Conservation (phyloP, 2,113 vertebrate species). For the Vidua chalybeata region DNA sequence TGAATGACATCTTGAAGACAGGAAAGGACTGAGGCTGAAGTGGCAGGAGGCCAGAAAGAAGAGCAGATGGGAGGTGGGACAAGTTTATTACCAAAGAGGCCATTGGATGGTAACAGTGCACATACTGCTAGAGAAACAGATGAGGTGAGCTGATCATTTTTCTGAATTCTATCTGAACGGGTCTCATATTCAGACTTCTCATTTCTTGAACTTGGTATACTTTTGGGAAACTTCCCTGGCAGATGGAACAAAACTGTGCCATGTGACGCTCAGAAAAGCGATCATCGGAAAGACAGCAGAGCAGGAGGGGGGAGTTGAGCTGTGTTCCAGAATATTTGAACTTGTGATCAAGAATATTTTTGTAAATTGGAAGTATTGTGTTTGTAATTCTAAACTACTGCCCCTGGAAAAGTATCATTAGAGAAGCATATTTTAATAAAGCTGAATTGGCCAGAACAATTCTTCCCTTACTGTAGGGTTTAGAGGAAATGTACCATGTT, state of each 20-base stretch:
- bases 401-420: neutral
- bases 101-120: constrained; percentile 58
- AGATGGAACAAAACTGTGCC: constrained; percentile 54
- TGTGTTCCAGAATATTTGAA: constrained; percentile 4
- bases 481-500: neutral
- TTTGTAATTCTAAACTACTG: neutral
- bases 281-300: constrained; percentile 12
- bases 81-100: constrained; percentile 63
- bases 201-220: constrained; percentile 8
- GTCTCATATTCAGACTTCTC: neutral
- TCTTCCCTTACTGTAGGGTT: neutral
- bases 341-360: neutral
- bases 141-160: constrained; percentile 31
- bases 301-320: neutral
- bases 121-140: constrained; percentile 62
- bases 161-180: constrained; percentile 26
- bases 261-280: neutral
- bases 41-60: constrained; percentile 68
- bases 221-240: constrained; percentile 39
- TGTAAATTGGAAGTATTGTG: neutral
- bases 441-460: neutral
- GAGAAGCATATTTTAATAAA: neutral
- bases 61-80: constrained; percentile 75
- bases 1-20: constrained; percentile 69
- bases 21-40: constrained; percentile 53